Conservation (phyloP, 2,113 vertebrate genomes). For the Clarias batrachus region DNA sequence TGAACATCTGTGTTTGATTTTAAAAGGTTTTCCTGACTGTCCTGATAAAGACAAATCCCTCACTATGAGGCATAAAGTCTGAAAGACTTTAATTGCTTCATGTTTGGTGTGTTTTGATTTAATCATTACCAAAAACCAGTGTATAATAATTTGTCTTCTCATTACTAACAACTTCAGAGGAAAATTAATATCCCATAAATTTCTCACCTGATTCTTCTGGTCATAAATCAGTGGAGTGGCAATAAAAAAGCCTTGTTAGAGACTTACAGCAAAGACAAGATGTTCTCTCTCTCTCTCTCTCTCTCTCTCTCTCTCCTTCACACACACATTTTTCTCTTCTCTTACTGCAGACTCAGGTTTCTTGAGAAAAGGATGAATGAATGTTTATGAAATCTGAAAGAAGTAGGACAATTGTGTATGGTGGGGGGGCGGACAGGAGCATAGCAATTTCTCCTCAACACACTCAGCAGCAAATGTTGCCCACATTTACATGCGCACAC, state of each 20-base stretch:
- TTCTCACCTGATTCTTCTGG: slow-evolving; percentile 21
- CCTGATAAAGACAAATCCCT: not conserved
- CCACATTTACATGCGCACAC: too few species aligned
- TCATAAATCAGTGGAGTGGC: slow-evolving; percentile 28
- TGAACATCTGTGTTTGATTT: not conserved
- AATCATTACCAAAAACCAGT: not conserved
- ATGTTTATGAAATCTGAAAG: too few species aligned
- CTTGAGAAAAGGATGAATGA: too few species aligned
- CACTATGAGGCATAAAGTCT: not conserved
- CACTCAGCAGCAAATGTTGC: too few species aligned
- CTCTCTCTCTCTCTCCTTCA: not conserved
- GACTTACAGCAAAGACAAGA: not conserved
- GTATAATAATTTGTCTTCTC: not conserved
- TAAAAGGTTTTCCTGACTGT: not conserved
- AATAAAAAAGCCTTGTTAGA: slow-evolving; percentile 25
- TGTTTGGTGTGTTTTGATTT: not conserved
- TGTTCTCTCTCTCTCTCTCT: not conserved
- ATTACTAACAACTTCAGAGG: not conserved
- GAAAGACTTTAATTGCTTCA: not conserved
- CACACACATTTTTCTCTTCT: not conserved
- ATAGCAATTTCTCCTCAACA: too few species aligned
- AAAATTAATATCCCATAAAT: not conserved
- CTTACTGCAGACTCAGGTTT: too few species aligned
- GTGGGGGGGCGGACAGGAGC: too few species aligned
- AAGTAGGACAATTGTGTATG: too few species aligned